Evolutionary conservation across 2,888 invertebrate genomes (phyloP), one percentile per base, ranked within the genome.

Genomic region (Empis stercorea): DNA sequence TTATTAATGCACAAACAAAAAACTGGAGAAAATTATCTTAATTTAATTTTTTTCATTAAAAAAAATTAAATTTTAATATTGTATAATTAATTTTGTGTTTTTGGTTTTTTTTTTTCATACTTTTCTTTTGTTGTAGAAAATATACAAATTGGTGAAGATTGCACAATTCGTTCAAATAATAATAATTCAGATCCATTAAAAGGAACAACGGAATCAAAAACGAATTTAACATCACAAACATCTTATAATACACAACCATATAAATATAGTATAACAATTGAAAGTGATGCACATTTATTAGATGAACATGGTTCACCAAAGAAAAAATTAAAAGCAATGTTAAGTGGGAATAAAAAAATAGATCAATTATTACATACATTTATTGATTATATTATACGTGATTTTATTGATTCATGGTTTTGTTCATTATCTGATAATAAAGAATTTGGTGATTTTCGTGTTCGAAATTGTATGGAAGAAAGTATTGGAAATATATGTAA

Each of bases 271-370:
- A 32, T 48, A 27, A 45, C 48, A 4, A 30, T 48, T 15, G 44
- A 44, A 9, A 50, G 39, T 10, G 52, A 59, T 53, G 68, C 68
- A 5, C 66, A 65, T 3, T 52, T 61, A 16, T 60, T 60, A 46
- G 68, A 68, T 46, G 56, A 57, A 40, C 59, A 59, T 49, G 34
- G 53, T 40, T 66, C 70, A 23, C 68, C 71, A 4, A 68, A 61
- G 48, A 63, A 62, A 48, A 61, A 59, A 49, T 34, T 49, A 10
- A 42, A 48, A 36, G 36, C 52, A 9, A 54, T 56, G 49, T 36
- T 57, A 4, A 56, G 53, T 43, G 55, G 55, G 2, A 49, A 54
- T 32, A 55, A 55, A 40, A 49, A 51, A 48, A 51, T 57, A 17
- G 57, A 57, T 47, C 51, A 54, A 20, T 45, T 54, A 10, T 30